A percentile compares a stretch with the other conserved stretches of the same genome.
phyloP scores from a whole-genome alignment of 1,140 invertebrate species.

The Doryteuthis pealeii region DNA sequence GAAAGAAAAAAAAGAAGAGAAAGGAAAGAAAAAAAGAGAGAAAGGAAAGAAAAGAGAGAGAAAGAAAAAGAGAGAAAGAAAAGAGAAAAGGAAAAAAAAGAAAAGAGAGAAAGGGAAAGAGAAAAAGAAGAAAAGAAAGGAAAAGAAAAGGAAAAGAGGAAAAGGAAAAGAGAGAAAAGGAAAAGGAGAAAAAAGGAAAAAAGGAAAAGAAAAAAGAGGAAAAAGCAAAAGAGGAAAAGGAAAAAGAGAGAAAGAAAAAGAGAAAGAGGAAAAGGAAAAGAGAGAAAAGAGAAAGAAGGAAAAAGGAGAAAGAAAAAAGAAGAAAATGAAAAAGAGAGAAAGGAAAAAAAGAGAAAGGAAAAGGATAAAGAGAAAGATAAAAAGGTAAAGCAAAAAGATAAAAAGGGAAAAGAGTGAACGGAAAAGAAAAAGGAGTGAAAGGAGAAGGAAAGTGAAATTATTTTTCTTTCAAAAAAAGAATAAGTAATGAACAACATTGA shows the following conservation, averaged over 20 bases:
- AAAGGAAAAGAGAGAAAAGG: neutral
- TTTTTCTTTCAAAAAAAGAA: no score
- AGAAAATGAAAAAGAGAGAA: neutral
- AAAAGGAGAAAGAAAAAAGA: neutral
- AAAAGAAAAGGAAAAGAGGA: neutral
- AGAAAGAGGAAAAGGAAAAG: neutral
- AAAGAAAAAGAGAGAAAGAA: neutral
- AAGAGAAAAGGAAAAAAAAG: neutral
- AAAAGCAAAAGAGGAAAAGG: neutral
- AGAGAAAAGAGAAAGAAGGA: neutral
- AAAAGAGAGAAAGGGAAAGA: neutral
- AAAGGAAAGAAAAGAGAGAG: neutral
- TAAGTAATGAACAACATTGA: no score
- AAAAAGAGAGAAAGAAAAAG: neutral
- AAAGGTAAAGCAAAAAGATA: no score
- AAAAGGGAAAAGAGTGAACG: no score
- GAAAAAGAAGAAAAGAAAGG: neutral
- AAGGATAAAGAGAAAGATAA: neutral
- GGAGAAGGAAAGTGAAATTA: neutral
- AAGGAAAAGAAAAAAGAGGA: neutral
- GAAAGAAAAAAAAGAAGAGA: neutral
- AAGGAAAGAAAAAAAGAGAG: neutral
- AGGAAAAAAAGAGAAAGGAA: neutral
- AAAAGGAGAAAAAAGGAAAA: neutral
- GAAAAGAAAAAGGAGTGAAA: neutral